A percentile compares a stretch with the other conserved stretches of the same genome.
Evolutionary conservation across 2,888 invertebrate species (phyloP).

Genomic region (Heliconius charithonia): DNA sequence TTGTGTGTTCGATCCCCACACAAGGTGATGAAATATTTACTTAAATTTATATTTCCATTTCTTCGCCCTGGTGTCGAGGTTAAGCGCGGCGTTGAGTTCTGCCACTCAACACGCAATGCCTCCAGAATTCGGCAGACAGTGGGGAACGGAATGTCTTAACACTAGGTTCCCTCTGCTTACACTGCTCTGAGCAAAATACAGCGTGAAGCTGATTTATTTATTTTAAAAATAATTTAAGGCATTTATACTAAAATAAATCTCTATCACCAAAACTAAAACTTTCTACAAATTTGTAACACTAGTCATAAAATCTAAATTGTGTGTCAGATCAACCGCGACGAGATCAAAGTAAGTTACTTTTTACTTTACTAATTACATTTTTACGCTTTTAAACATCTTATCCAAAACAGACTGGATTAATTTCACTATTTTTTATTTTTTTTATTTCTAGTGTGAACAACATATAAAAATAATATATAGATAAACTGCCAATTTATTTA

Average conservation of each 20-base stretch:
- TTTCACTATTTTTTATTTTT: not conserved
- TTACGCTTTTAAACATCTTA: not conserved
- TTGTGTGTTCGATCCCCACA: no score
- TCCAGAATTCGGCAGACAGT: no score
- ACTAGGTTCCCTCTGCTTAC: no score
- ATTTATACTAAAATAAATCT: not conserved
- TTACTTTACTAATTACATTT: not conserved
- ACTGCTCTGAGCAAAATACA: no score
- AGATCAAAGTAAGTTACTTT: not conserved
- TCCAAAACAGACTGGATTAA: not conserved
- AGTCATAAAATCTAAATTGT: not conserved
- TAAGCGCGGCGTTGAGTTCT: no score
- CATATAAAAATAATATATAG: not conserved
- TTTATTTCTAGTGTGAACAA: not conserved
- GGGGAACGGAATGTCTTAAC: no score
- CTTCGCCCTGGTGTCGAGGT: no score
- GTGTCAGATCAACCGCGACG: slow-evolving; percentile 5
- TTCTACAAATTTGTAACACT: slow-evolving; percentile 1
- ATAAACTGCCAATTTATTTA: not conserved
- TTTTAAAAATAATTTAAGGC: no score
- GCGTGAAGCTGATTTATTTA: no score
- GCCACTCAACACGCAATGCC: no score
- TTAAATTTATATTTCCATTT: no score
- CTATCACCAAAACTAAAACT: not conserved
- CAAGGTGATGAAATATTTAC: no score